Conservation (phyloP, 2,113 vertebrate species). For the Gasterosteus nipponicus region DNA sequence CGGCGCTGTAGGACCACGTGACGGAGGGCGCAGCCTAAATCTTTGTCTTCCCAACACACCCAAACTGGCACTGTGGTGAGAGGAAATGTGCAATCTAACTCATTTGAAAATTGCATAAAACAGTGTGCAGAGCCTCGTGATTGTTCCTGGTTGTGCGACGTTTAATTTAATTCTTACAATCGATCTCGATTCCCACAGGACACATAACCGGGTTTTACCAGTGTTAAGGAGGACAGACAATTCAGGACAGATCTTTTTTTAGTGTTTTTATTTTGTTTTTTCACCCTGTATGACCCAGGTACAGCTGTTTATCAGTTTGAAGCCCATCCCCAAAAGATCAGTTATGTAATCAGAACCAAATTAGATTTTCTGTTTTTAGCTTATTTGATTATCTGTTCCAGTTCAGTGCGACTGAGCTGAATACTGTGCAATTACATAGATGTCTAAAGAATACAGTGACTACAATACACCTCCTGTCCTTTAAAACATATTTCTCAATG, state of each 20-base stretch:
- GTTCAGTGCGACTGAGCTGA: slow-evolving; percentile 20
- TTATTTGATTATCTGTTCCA: slow-evolving; percentile 16
- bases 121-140: slow-evolving; percentile 15
- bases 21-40: not conserved
- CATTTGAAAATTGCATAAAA: slow-evolving; percentile 32
- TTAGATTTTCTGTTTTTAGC: slow-evolving; percentile 11
- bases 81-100: slow-evolving; percentile 33
- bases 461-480: not conserved
- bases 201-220: slow-evolving; percentile 24
- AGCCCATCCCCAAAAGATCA: slow-evolving; percentile 2
- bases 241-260: not conserved
- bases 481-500: slow-evolving; percentile 2
- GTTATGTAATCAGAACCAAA: slow-evolving; percentile 27
- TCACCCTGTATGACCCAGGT: not conserved
- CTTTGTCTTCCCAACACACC: slow-evolving; percentile 12
- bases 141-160: slow-evolving; percentile 30
- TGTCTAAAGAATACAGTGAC: not conserved
- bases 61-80: slow-evolving; percentile 4
- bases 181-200: slow-evolving; percentile 21
- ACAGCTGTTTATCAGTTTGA: slow-evolving; percentile 8
- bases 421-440: slow-evolving; percentile 14
- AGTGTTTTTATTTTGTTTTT: not conserved
- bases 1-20: slow-evolving; percentile 15
- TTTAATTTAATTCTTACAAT: slow-evolving; percentile 31
- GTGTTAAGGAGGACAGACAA: slow-evolving; percentile 15